Evolutionary conservation across 2,888 invertebrate genomes (phyloP), one percentile per base, ranked within the genome.

Genomic region (Polyploca ridens): DNA sequence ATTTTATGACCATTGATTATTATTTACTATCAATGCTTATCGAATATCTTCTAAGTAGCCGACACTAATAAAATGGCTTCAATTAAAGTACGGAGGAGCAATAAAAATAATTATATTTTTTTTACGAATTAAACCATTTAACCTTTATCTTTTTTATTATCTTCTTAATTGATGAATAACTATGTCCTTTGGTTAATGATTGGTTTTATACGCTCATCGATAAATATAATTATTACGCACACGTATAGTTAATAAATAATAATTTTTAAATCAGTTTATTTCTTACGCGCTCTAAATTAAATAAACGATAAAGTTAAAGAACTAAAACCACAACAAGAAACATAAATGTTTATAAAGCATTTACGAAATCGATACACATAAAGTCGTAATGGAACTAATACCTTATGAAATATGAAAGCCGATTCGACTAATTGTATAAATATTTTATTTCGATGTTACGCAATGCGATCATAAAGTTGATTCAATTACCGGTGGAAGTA

Each of bases 1-100:
- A 62, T 80, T 87, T 86, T 80, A 84, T 76, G 72, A 77, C 72
- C 70, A 74, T 79, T 78, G 13, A 41, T 41, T 41, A 13, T 41
- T 13, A 41, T 41, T 41, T 41, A 41, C 13, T 74, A 79, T 77
- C 73, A 69, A 69, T 77, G 71, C 78, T 77, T 74, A 76, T 75
- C 66, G 69, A 76, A 71, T 76, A 75, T 74, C 72, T 72, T 79
- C 73, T 70, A 76, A 78, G 77, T 76, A 77, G 75, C 76, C 76
- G 71, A 65, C 71, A 61, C 61, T 33, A 70, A 77, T 79, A 77
- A 79, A 77, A 63, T 69, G 64, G 35, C 64, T 69, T 68, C 70
- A 70, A 70, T 70, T 62, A 64, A 69, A 71, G 58, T 72, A 68
- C 72, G 68, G 72, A 73, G 77, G 62, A 74, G 67, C 63, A 68